Evolutionary conservation across 2,113 vertebrate genomes (phyloP), one percentile per base, ranked within the genome.

Genomic region (Colius striatus): DNA sequence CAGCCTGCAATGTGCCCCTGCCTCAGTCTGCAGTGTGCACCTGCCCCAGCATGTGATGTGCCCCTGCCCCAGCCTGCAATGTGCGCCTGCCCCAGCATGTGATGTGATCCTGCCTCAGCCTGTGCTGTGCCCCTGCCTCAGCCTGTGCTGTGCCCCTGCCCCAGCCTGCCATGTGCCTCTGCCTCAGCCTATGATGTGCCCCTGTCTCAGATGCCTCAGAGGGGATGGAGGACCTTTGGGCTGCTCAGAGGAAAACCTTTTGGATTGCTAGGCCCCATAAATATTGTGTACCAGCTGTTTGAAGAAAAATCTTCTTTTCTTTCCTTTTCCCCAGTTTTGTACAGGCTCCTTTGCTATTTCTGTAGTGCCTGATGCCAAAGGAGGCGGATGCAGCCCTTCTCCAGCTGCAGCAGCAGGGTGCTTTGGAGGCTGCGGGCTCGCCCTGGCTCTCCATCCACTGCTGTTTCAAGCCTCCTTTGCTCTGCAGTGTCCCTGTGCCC

Each of bases 141-240:
- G 38, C 12, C 38, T 41, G 38, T 41, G 38, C 38, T 41, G 38
- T 41, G 38, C 38, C 38, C 38, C 38, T 41, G 38, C 38, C 38
- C 38, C 38, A 41, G 38, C 38, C 38, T 41, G 38, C 38, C 38
- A 41, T 41, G 38, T 41, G 38, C 38, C 38, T 12, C 12, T 41
- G 38, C 38, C 38, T 41, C 38, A 41, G 38, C 38, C 38, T 41
- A 12, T 12, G 38, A 41, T 41, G 38, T 9, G 38, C 9, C 38
- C 38, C 38, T 41, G 38, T 12, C 26, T 51, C 2, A 1, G 19
- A 30, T 66, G 66, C 20, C 19, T 34, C 8, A 0, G 0, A 1
- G 23, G 16, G 50, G 38, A 38, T 75, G 38, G 15, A 17, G 67
- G 36, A 16, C 5, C 48, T 62, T 70, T 32, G 60, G 45, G 71